phyloP scores from a whole-genome alignment of 2,113 vertebrate genomes.

The Apteryx owenii region DNA sequence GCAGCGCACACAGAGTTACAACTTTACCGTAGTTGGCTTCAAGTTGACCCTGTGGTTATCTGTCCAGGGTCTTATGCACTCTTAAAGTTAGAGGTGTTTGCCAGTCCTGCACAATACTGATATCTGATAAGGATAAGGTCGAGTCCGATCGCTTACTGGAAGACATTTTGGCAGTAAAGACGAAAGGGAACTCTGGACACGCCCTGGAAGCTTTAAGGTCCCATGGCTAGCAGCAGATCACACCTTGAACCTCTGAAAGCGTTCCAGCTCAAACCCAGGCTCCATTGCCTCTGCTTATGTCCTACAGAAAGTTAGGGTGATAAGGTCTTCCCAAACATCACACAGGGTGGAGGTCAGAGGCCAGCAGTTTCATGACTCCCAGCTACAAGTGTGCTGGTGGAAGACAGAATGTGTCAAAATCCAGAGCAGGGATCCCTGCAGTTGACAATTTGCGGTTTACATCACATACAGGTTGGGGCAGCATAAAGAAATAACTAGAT shows the following conservation, averaged over 20 bases:
- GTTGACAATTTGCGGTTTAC: background rate
- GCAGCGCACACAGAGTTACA: background rate
- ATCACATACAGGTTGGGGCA: rapidly evolving
- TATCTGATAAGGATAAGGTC: background rate
- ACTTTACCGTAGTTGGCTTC: rapidly evolving
- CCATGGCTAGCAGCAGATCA: background rate
- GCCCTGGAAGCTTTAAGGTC: background rate
- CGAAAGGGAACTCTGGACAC: background rate
- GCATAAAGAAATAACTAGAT: background rate
- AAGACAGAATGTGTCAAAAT: background rate
- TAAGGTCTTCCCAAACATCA: background rate
- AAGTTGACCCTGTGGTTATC: background rate
- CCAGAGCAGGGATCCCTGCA: background rate
- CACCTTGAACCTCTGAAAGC: rapidly evolving
- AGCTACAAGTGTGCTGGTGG: background rate
- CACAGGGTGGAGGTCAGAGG: rapidly evolving
- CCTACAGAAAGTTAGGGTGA: background rate
- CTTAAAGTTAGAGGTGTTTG: background rate
- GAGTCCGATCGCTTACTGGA: rapidly evolving
- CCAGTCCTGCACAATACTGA: background rate
- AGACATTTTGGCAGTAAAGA: background rate
- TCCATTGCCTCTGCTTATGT: background rate
- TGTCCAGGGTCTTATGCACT: background rate
- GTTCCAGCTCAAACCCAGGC: rapidly evolving
- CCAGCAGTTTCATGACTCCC: background rate